Evolutionary conservation across 1,140 invertebrate genomes (phyloP), one percentile per base, ranked within the genome.

Genomic region (Hirudo medicinalis): DNA sequence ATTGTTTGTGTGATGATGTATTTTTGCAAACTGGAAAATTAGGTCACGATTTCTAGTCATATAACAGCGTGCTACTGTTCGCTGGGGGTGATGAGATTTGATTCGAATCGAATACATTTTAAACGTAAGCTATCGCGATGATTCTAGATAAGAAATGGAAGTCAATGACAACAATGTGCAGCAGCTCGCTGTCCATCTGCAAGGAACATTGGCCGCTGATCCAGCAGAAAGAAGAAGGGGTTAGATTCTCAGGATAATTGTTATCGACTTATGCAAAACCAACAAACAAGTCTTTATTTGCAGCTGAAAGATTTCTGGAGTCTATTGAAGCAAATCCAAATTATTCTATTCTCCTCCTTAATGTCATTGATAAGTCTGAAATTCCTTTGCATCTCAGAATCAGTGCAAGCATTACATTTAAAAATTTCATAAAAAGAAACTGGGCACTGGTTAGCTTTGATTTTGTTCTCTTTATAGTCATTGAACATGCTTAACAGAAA

Each of bases 371-470:
- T 74, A 92, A 91, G 77, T 75, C 78, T 73, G 87, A 88, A 75
- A 83, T 89, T 32, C 89, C 92, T 75, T 82, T 89, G 73, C 79
- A 89, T 9, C 89, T 96, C 67, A 85, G 92, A 77, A 85, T 94
- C 57, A 89, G 92, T 54, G 91, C 90, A 66, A 88, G 93, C 60
- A 89, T 98, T 76, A 89, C 90, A 20, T 95, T 99, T 78, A 99
- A 99, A 81, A 99, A 99, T 82, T 95, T 89, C 81, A 87, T 97
- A 9, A 97, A 96, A 81, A 85, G 91, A 71, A 94, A 97, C 83
- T 99, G 95, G 95, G 86, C 87, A 83, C 84, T 90, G 76, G 90
- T 92, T 84, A 85, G 87, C 86, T 36, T 63, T 75, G 13, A 11
- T 43, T 25, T 6, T 15, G 2, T 70, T 54, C 13, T 54, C 22